phyloP scores from a whole-genome alignment of 2,888 invertebrate species.

The Parasteatoda lunata region DNA sequence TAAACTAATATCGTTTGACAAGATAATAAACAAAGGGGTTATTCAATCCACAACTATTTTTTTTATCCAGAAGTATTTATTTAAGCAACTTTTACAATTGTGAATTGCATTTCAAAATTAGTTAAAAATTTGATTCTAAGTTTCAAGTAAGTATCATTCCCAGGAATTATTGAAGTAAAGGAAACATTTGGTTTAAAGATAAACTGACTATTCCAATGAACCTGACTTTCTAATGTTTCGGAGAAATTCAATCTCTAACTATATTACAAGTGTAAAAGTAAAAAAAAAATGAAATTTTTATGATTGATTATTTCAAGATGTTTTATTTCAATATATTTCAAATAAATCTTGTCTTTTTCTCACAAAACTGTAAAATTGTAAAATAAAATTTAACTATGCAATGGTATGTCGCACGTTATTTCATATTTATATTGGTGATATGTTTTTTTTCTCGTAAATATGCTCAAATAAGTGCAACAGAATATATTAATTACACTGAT shows the following conservation, averaged over 20 bases:
- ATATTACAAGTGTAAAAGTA: slow-evolving; percentile 9
- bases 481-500: too few species aligned
- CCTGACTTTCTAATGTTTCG: background rate
- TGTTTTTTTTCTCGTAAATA: too few species aligned
- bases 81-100: too few species aligned
- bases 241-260: background rate
- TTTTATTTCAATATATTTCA: slow-evolving; percentile 65
- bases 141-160: too few species aligned
- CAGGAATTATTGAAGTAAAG: background rate
- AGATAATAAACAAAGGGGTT: too few species aligned
- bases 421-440: background rate
- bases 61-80: too few species aligned
- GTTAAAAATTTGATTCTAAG: too few species aligned
- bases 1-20: too few species aligned
- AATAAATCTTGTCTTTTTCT: slow-evolving; percentile 64
- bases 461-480: too few species aligned
- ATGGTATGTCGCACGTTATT: slow-evolving; percentile 2
- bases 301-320: slow-evolving; percentile 50
- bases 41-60: too few species aligned
- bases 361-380: slow-evolving; percentile 68
- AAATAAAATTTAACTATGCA: slow-evolving; percentile 67
- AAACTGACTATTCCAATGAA: background rate
- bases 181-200: background rate
- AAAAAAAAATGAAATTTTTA: slow-evolving; percentile 30
- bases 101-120: too few species aligned